A percentile compares a stretch with the other conserved stretches of the same genome.
Evolutionary conservation across 2,113 vertebrate species (phyloP).

Genomic region (Peromyscus californicus): DNA sequence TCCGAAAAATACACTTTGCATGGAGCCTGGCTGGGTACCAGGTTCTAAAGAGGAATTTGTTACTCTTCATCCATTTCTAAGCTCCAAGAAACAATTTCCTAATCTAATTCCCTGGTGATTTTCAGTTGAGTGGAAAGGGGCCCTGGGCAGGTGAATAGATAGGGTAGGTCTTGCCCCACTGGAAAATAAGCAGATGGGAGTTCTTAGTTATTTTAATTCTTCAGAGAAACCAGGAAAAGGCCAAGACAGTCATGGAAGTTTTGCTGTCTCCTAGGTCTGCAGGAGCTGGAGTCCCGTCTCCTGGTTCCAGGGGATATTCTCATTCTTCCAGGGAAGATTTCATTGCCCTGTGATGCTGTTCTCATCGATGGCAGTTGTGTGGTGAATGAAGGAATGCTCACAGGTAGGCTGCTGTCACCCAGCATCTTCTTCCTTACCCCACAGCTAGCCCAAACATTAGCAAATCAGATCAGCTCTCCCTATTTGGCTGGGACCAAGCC

Average conservation of each 20-base stretch:
- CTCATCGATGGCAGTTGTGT: slow-evolving; percentile 86
- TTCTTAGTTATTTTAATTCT: slow-evolving; percentile 34
- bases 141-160: neutral
- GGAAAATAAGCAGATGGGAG: neutral
- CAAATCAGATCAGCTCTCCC: neutral
- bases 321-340: slow-evolving; percentile 77
- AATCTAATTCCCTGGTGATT: neutral
- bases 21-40: neutral
- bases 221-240: neutral
- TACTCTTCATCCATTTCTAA: neutral
- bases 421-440: neutral
- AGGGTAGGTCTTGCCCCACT: neutral
- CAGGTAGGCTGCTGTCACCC: slow-evolving; percentile 76
- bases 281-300: slow-evolving; percentile 81
- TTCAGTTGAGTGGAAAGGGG: neutral
- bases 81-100: neutral
- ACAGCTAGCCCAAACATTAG: neutral
- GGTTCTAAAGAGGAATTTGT: neutral
- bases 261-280: slow-evolving; percentile 73
- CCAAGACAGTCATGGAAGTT: neutral
- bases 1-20: neutral
- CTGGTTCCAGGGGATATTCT: slow-evolving; percentile 85
- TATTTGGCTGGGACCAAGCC: neutral
- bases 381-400: slow-evolving; percentile 88
- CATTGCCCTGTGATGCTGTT: slow-evolving; percentile 85